Percentiles rank a stretch among this genome's conserved stretches.
Conservation (phyloP, 2,113 vertebrate species). For the Dermatemys mawii region DNA sequence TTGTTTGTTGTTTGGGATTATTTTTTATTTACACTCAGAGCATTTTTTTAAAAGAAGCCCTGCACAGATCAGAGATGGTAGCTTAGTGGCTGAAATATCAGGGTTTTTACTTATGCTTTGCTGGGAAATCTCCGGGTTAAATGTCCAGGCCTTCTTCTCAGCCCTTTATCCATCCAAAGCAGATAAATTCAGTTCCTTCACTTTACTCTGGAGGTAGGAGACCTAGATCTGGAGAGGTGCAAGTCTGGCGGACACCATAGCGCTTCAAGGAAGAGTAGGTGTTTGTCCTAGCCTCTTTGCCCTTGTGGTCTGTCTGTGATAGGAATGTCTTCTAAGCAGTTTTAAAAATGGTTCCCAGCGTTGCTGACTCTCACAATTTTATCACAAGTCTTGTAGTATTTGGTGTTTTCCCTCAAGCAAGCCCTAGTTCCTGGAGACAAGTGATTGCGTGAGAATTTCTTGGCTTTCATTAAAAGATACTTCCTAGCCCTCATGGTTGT, state of each 20-base stretch:
- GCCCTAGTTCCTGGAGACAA: not conserved
- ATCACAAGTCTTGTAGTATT: not conserved
- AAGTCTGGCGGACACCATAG: not conserved
- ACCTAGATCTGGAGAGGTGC: not conserved
- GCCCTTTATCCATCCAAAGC: not conserved
- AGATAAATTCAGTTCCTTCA: not conserved
- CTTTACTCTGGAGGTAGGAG: not conserved
- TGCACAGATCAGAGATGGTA: not conserved
- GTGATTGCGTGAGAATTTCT: not conserved
- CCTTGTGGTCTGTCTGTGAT: not conserved
- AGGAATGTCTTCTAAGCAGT: not conserved
- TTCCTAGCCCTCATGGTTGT: not conserved
- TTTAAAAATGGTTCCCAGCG: not conserved
- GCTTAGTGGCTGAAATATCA: not conserved
- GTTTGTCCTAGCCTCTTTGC: not conserved
- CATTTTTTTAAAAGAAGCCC: not conserved
- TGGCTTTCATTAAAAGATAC: not conserved
- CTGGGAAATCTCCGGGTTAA: not conserved
- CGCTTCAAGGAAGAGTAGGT: not conserved
- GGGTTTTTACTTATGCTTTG: not conserved
- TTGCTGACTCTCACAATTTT: not conserved
- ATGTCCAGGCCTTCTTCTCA: not conserved
- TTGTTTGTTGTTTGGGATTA: not conserved
- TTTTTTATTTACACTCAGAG: not conserved
- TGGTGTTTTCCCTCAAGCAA: not conserved